Evolutionary conservation across 2,888 invertebrate genomes (phyloP).

Genomic region (Tenthredo notha): DNA sequence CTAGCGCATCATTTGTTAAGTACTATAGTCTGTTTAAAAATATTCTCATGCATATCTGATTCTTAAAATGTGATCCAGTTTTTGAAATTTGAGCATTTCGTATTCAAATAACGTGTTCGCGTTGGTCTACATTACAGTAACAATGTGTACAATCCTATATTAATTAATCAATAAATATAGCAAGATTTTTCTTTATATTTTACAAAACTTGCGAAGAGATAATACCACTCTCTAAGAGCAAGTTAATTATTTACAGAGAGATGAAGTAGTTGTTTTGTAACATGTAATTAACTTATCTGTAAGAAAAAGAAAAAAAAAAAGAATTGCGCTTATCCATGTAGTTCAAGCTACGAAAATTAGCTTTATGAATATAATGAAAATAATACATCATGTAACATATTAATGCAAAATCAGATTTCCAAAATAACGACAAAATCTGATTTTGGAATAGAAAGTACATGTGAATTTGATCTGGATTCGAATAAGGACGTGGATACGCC

Average conservation of each 20-base stretch:
- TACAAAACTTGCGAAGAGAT: slow-evolving; percentile 43
- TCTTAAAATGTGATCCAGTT: slow-evolving; percentile 1
- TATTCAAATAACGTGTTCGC: background rate
- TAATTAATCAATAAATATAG: slow-evolving; percentile 51
- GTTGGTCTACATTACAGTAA: slow-evolving; percentile 21
- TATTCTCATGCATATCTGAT: background rate
- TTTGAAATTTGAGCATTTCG: slow-evolving; percentile 26
- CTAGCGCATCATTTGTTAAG: background rate
- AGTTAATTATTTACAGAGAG: slow-evolving; percentile 49
- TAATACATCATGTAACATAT: slow-evolving; percentile 2
- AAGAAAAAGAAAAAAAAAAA: background rate
- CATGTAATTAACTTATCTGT: slow-evolving; percentile 1
- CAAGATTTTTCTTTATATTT: slow-evolving; percentile 43
- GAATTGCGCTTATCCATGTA: background rate
- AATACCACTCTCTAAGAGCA: slow-evolving; percentile 16
- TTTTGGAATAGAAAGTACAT: background rate
- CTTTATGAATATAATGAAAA: slow-evolving; percentile 9
- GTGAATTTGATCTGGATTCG: slow-evolving; percentile 1
- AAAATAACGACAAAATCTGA: background rate
- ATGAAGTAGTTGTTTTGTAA: slow-evolving; percentile 9
- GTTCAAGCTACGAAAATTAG: slow-evolving; percentile 33
- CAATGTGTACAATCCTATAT: slow-evolving; percentile 21
- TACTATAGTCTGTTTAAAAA: slow-evolving; percentile 37
- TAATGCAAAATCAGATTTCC: slow-evolving; percentile 7
- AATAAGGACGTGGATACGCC: background rate